Conservation (phyloP, 2,113 vertebrate genomes). For the Monarcha castaneiventris region DNA sequence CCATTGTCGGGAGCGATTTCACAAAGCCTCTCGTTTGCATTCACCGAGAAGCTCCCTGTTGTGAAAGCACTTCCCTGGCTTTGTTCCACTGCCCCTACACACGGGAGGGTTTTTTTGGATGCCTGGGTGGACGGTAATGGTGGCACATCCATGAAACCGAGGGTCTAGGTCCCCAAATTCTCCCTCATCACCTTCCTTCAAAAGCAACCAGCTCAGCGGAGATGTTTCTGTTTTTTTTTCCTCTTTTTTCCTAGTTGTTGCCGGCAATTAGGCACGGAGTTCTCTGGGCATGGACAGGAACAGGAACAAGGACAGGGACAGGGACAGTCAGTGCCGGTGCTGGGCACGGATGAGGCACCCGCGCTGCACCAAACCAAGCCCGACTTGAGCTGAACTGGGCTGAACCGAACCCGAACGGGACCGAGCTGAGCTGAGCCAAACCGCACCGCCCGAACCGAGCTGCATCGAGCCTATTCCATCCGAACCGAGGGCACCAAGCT, state of each 20-base stretch:
- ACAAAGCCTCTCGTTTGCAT: neutral
- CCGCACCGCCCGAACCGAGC: neutral
- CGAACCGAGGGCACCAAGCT: fast-evolving
- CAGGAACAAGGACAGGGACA: too few relatives aligned
- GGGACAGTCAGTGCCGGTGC: neutral
- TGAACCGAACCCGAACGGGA: neutral
- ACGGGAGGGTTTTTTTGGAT: neutral
- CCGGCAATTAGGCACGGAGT: neutral
- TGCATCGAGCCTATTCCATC: neutral
- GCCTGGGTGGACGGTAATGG: fast-evolving
- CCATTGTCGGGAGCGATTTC: neutral
- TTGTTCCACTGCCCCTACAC: neutral
- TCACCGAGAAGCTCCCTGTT: neutral
- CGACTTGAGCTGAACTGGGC: neutral
- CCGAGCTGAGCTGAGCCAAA: neutral
- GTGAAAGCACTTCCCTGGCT: neutral
- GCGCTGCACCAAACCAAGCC: neutral
- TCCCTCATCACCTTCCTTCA: too few relatives aligned
- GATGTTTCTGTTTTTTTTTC: fast-evolving
- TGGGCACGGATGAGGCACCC: neutral
- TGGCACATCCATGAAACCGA: neutral
- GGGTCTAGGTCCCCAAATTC: too few relatives aligned
- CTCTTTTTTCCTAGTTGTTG: neutral
- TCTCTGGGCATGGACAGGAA: neutral
- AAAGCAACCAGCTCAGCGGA: neutral